These are phyloP conservation scores for Choreutis nemorana DNA, from an alignment of 2,888 invertebrate genomes.

Conservation along the genomic window DNA sequence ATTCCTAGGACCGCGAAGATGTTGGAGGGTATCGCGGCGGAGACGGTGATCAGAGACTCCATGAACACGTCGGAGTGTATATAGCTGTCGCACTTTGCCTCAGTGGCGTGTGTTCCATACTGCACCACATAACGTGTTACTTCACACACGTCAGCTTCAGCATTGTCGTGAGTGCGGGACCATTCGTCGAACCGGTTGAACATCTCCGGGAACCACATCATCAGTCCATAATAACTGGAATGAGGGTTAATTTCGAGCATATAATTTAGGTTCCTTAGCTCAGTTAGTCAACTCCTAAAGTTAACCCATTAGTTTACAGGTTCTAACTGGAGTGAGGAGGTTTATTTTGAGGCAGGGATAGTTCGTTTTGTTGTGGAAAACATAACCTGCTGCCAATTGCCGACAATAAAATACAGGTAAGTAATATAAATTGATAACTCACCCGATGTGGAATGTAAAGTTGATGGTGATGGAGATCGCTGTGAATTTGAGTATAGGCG, in stretches of 20 bases:
- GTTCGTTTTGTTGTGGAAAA: too few species aligned
- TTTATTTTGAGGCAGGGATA: too few species aligned
- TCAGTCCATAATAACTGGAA: constrained; percentile 86
- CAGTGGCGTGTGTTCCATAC: constrained; percentile 68
- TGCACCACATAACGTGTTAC: constrained; percentile 76
- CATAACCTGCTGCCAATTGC: too few species aligned
- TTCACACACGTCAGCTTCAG: constrained; percentile 74
- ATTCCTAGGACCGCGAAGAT: constrained; percentile 83
- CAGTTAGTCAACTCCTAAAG: too few species aligned
- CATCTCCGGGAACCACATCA: constrained; percentile 98
- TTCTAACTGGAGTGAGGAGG: too few species aligned
- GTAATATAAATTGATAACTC: too few species aligned
- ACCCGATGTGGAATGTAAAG: constrained; percentile 93
- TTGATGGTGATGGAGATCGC: constrained; percentile 87
- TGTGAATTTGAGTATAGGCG: constrained; percentile 85
- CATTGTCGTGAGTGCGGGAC: constrained; percentile 71
- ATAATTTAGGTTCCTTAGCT: too few species aligned
- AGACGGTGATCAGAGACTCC: constrained; percentile 87
- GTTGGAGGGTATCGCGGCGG: constrained; percentile 86
- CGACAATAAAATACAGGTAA: too few species aligned
- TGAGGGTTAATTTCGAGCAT: too few species aligned
- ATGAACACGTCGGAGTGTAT: constrained; percentile 83
- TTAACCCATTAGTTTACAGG: too few species aligned
- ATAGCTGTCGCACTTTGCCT: constrained; percentile 70
- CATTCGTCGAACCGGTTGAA: constrained; percentile 91